Evolutionary conservation across 2,888 invertebrate species (phyloP).

Genomic region (Theodoxus fluviatilis): DNA sequence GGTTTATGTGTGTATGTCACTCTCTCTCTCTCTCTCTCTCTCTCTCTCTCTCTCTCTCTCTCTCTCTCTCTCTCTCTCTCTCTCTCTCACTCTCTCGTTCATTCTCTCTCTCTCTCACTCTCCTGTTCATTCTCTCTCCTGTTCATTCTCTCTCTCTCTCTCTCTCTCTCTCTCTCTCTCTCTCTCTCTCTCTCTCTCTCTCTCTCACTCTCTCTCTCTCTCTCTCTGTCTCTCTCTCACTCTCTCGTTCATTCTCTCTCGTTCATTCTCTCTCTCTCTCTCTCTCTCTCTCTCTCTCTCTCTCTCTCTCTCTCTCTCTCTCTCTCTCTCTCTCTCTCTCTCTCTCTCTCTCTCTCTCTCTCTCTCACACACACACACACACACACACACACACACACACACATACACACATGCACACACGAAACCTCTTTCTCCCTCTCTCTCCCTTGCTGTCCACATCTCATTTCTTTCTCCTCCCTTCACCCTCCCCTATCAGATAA

Average conservation of each 20-base stretch:
- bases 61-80: not conserved
- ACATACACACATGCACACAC: no score
- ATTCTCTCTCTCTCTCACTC: not conserved
- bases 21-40: constrained; percentile 16
- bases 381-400: no score
- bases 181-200: not conserved
- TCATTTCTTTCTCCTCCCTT: no score
- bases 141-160: not conserved
- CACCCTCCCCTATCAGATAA: no score
- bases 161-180: not conserved
- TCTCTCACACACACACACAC: no score
- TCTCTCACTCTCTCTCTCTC: constrained; percentile 4
- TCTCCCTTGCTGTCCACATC: no score
- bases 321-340: no score
- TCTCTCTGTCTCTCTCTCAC: constrained; percentile 19
- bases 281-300: constrained; percentile 1
- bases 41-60: constrained; percentile 13
- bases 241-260: not conserved
- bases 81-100: not conserved
- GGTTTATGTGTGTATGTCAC: not conserved
- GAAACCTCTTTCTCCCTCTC: no score
- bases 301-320: not conserved
- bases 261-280: constrained; percentile 6
- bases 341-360: no score
- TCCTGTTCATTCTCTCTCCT: not conserved